Evolutionary conservation across 1,140 invertebrate genomes (phyloP).

Genomic region (Propsilocerus akamusi): DNA sequence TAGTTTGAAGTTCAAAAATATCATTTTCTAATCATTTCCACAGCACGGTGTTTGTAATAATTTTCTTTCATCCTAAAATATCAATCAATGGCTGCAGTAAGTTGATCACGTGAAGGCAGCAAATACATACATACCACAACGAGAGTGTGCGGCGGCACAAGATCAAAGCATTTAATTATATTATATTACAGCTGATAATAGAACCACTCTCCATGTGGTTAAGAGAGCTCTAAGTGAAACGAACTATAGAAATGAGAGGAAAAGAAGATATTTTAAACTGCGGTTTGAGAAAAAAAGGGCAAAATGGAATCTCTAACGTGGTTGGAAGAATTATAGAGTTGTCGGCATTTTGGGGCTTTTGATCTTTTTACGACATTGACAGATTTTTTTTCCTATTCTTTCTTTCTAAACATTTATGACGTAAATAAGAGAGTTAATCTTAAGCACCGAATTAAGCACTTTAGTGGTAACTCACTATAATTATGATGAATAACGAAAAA

Average conservation of each 20-base stretch:
- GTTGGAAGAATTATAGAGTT: not conserved
- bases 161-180: not conserved
- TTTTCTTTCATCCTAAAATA: too few relatives aligned
- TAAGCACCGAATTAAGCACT: not conserved
- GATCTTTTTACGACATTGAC: not conserved
- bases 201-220: not conserved
- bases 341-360: not conserved
- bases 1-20: too few relatives aligned
- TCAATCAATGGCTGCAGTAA: too few relatives aligned
- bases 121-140: not conserved
- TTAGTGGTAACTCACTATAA: not conserved
- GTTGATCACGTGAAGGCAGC: too few relatives aligned
- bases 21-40: too few relatives aligned
- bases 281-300: not conserved
- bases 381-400: not conserved
- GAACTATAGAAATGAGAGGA: not conserved
- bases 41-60: too few relatives aligned
- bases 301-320: not conserved
- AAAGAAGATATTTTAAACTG: not conserved
- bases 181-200: constrained; percentile 1
- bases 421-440: too few relatives aligned
- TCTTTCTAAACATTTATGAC: not conserved
- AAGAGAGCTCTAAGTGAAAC: not conserved
- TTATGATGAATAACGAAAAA: not conserved
- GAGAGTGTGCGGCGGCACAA: not conserved